These are phyloP conservation scores for Sebastes melanostomus DNA, from an alignment of 2,797 vertebrate genomes.

Conservation along the genomic window DNA sequence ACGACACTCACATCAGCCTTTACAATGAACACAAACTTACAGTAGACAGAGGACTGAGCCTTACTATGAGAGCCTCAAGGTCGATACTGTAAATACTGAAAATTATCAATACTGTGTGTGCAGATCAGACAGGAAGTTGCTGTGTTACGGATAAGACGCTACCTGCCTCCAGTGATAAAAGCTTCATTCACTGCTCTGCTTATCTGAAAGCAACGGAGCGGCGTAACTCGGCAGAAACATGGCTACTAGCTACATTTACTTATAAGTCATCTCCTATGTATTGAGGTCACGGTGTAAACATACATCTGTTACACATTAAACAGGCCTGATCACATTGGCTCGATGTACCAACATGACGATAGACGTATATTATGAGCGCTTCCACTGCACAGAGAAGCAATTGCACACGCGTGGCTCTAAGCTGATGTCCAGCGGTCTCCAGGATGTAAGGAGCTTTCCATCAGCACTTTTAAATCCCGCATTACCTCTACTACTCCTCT, in stretches of 20 bases:
- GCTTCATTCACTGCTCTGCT: slow-evolving; percentile 24
- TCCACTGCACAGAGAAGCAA: slow-evolving; percentile 12
- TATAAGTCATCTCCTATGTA: slow-evolving; percentile 59
- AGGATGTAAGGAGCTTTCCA: slow-evolving; percentile 37
- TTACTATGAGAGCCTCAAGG: not conserved
- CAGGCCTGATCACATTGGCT: slow-evolving; percentile 6
- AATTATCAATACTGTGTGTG: not conserved
- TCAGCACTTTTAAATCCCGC: slow-evolving; percentile 50
- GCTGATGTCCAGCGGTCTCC: slow-evolving; percentile 20
- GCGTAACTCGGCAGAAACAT: slow-evolving; percentile 16
- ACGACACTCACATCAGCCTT: not conserved
- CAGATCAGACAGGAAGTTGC: not conserved
- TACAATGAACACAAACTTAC: not conserved
- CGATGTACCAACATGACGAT: slow-evolving; percentile 1
- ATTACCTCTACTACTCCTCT: slow-evolving; percentile 2
- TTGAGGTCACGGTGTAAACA: slow-evolving; percentile 65
- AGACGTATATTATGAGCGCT: not conserved
- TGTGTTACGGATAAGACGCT: not conserved
- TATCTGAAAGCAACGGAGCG: slow-evolving; percentile 14
- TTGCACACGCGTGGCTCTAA: not conserved
- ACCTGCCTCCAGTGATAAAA: slow-evolving; percentile 10
- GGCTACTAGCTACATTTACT: slow-evolving; percentile 30
- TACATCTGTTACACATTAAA: slow-evolving; percentile 50
- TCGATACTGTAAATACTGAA: not conserved
- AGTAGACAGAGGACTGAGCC: not conserved